These are phyloP conservation scores for Keiferia lycopersicella DNA, from an alignment of 2,888 invertebrate genomes.

Conservation along the genomic window DNA sequence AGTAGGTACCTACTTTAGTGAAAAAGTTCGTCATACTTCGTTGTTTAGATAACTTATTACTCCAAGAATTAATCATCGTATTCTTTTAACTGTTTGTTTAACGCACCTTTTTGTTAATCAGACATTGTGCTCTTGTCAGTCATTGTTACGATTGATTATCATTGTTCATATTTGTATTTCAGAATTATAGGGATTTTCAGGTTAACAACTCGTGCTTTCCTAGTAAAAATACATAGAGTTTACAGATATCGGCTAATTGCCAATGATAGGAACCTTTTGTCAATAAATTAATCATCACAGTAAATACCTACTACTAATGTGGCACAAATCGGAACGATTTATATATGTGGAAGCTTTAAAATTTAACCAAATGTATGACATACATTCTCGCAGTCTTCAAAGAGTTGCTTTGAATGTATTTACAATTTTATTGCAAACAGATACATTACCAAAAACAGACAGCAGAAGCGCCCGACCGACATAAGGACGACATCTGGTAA, in stretches of 20 bases:
- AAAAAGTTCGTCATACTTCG: too few species aligned
- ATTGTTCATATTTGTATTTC: conserved; percentile 1
- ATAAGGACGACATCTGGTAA: conserved; percentile 19
- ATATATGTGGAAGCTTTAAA: not conserved
- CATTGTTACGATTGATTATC: not conserved
- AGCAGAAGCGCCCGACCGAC: not conserved
- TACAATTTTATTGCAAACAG: not conserved
- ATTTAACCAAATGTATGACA: not conserved
- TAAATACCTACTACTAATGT: too few species aligned
- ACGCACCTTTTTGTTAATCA: conserved; percentile 7
- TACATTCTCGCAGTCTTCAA: not conserved
- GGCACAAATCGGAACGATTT: too few species aligned
- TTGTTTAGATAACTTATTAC: too few species aligned
- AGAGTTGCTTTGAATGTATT: not conserved
- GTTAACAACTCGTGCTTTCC: not conserved
- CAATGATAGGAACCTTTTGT: too few species aligned
- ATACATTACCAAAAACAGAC: not conserved
- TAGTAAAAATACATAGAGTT: not conserved
- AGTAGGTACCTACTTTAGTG: too few species aligned
- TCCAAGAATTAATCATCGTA: not conserved
- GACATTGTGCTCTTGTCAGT: not conserved
- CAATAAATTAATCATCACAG: too few species aligned
- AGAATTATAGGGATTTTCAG: not conserved
- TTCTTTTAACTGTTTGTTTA: not conserved
- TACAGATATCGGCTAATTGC: too few species aligned